phyloP scores from a whole-genome alignment of 2,113 vertebrate genomes.

The Chaetura pelagica region DNA sequence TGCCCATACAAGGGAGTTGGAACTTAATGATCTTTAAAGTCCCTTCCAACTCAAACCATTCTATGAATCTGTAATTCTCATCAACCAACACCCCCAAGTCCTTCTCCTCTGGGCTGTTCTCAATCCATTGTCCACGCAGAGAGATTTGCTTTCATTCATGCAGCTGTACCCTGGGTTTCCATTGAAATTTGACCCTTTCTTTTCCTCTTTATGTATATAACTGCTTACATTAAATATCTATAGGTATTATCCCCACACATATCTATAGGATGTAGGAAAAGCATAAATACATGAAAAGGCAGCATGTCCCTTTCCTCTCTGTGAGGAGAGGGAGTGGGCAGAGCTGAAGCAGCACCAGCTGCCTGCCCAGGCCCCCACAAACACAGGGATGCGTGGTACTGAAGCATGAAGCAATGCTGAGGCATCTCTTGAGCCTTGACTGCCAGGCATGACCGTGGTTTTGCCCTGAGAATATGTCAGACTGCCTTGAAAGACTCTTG shows the following conservation, averaged over 20 bases:
- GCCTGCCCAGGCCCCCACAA: accelerated
- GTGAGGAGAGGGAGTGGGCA: neutral
- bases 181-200: neutral
- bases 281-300: neutral
- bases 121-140: too few relatives aligned
- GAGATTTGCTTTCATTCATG: neutral
- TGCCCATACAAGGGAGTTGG: too few relatives aligned
- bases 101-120: too few relatives aligned
- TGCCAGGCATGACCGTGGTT: neutral
- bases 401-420: neutral
- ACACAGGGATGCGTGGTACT: accelerated
- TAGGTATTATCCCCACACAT: accelerated
- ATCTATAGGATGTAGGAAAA: neutral
- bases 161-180: neutral
- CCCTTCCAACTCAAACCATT: too few relatives aligned
- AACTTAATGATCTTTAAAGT: too few relatives aligned
- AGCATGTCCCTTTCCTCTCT: accelerated
- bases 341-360: neutral
- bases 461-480: constrained; percentile 20
- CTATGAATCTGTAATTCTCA: too few relatives aligned
- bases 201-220: neutral
- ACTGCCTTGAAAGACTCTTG: neutral
- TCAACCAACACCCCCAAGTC: too few relatives aligned
- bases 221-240: neutral
- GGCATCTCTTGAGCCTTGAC: neutral